These are phyloP conservation scores for Tetrax tetrax DNA, from an alignment of 2,113 vertebrate genomes.

Conservation along the genomic window DNA sequence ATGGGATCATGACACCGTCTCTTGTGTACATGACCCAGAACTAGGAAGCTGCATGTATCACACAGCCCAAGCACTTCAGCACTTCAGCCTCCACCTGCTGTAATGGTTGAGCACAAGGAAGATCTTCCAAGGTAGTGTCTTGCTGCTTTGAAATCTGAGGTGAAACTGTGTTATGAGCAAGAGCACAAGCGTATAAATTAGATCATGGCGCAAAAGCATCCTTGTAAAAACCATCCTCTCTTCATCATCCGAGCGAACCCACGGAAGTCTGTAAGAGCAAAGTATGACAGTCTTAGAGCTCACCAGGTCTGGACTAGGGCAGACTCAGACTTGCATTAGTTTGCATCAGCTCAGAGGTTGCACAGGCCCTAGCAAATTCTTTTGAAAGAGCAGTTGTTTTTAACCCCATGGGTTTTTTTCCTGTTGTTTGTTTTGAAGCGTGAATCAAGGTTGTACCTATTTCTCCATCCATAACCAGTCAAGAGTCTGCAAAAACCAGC, in stretches of 20 bases:
- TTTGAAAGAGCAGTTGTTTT: neutral
- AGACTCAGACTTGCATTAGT: neutral
- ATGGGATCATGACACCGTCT: neutral
- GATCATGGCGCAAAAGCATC: neutral
- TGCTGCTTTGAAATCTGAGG: neutral
- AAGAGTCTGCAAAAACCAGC: neutral
- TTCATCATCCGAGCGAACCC: neutral
- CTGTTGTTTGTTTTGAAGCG: neutral
- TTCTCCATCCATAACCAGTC: neutral
- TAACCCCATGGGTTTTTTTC: neutral
- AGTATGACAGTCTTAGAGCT: neutral
- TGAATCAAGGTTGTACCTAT: neutral
- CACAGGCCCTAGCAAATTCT: neutral
- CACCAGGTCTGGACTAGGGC: neutral
- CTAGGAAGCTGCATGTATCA: neutral
- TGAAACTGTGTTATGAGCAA: neutral
- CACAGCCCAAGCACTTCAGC: neutral
- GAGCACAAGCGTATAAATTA: neutral
- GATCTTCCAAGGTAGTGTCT: neutral
- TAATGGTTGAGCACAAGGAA: fast-evolving
- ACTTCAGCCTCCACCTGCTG: neutral
- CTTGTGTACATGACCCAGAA: neutral
- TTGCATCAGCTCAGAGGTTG: neutral
- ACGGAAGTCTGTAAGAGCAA: neutral
- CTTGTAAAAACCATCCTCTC: neutral